Percentiles rank a stretch among this genome's conserved stretches.
Evolutionary conservation across 30 jellyfish, hydroid and myxozoan species (phyloP).

Genomic region (Cassiopea andromeda): DNA sequence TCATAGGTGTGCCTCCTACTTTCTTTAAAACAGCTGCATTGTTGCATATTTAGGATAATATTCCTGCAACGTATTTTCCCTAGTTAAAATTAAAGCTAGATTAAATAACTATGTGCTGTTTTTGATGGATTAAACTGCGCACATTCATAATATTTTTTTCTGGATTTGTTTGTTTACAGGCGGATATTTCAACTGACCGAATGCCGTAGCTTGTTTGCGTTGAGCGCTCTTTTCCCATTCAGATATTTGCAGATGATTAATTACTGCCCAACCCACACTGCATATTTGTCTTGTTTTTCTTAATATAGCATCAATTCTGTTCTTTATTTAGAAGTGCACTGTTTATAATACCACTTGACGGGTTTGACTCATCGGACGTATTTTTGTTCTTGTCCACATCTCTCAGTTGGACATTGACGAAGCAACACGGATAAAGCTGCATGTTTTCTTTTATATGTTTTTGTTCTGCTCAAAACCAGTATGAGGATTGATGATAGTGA

Average conservation of each 20-base stretch:
- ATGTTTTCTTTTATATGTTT: too few species aligned
- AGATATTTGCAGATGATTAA: conserved; percentile 17
- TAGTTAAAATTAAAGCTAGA: not conserved
- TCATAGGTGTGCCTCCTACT: too few species aligned
- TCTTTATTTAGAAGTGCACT: not conserved
- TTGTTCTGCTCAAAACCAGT: too few species aligned
- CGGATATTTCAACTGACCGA: conserved; percentile 17
- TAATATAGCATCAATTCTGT: not conserved
- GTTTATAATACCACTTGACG: not conserved
- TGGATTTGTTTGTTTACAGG: conserved; percentile 12
- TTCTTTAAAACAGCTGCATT: too few species aligned
- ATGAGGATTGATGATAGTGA: too few species aligned
- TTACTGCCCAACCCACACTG: conserved; percentile 43
- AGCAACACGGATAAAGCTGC: too few species aligned
- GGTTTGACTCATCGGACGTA: not conserved
- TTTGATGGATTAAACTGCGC: not conserved
- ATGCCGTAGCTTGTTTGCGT: not conserved
- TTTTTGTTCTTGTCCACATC: not conserved
- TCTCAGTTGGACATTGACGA: not conserved
- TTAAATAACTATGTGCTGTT: not conserved
- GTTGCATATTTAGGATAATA: too few species aligned
- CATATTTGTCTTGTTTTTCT: not conserved
- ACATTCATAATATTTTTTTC: conserved; percentile 6
- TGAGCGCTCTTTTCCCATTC: conserved; percentile 5
- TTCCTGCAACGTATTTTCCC: not conserved